These are phyloP conservation scores for Myzus persicae DNA, from an alignment of 1,140 invertebrate genomes.

Conservation along the genomic window DNA sequence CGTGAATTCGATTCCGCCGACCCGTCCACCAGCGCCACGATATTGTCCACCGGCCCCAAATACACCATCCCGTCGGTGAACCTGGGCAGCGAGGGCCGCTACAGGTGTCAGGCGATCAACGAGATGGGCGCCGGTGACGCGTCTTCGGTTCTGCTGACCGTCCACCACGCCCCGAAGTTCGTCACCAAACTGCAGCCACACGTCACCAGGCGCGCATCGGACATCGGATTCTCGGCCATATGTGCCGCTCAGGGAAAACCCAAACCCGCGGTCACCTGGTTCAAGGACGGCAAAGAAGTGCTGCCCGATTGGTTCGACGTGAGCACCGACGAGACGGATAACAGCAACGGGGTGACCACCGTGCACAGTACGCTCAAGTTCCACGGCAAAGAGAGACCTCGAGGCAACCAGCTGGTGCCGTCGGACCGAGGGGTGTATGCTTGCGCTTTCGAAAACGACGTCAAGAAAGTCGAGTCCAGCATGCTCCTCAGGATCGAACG, in stretches of 20 bases:
- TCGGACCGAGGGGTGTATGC: constrained; percentile 86
- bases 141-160: constrained; percentile 82
- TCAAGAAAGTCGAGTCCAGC: constrained; percentile 82
- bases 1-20: constrained; percentile 74
- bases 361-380: constrained; percentile 86
- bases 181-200: constrained; percentile 83
- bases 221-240: constrained; percentile 79
- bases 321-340: constrained; percentile 77
- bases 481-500: constrained; percentile 91
- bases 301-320: constrained; percentile 81
- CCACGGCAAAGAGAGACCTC: constrained; percentile 75
- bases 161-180: constrained; percentile 86
- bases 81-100: constrained; percentile 84
- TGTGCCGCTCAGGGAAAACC: constrained; percentile 90
- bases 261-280: constrained; percentile 81
- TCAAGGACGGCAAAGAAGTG: constrained; percentile 84
- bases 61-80: constrained; percentile 86
- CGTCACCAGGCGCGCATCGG: constrained; percentile 80
- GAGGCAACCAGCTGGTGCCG: constrained; percentile 79
- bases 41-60: constrained; percentile 77
- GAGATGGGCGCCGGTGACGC: constrained; percentile 85
- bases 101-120: constrained; percentile 88
- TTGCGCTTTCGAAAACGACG: constrained; percentile 88
- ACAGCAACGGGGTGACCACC: constrained; percentile 77
- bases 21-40: constrained; percentile 68